A percentile compares a stretch with the other conserved stretches of the same genome.
These are phyloP conservation scores for Sylvilagus bachmani DNA, from an alignment of 2,113 vertebrate genomes.

Conservation along the genomic window DNA sequence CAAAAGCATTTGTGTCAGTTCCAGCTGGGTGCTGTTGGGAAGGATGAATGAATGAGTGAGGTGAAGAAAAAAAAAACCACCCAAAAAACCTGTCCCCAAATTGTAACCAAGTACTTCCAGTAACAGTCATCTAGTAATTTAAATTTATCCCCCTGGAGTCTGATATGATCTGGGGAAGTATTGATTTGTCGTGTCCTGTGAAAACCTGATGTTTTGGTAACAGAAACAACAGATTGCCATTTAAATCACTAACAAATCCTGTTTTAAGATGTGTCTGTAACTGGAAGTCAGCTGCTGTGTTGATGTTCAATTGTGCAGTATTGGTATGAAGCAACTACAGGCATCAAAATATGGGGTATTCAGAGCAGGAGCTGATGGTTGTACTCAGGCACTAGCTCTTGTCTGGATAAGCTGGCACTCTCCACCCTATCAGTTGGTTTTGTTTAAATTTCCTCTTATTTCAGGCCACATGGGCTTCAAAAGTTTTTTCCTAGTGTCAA, in stretches of 20 bases:
- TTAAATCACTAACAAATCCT: neutral
- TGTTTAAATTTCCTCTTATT: neutral
- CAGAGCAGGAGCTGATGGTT: neutral
- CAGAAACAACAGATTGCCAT: neutral
- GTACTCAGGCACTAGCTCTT: neutral
- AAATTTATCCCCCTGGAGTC: neutral
- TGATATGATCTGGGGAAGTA: neutral
- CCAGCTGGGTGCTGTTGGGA: neutral
- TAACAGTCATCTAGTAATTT: neutral
- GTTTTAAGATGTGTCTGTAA: neutral
- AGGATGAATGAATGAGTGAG: neutral
- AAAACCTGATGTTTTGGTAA: neutral
- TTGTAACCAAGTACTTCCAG: neutral
- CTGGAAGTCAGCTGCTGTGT: neutral
- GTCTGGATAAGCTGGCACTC: neutral
- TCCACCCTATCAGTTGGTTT: neutral
- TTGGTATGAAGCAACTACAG: neutral
- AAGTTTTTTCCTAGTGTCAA: neutral
- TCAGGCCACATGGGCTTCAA: neutral
- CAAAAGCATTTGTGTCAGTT: neutral
- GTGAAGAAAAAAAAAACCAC: neutral
- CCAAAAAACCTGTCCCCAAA: neutral
- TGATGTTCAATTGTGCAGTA: neutral
- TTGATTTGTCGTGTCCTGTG: neutral
- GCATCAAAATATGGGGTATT: neutral